Evolutionary conservation across 2,797 vertebrate genomes (phyloP).

Genomic region (Melanotaenia pygmaea): DNA sequence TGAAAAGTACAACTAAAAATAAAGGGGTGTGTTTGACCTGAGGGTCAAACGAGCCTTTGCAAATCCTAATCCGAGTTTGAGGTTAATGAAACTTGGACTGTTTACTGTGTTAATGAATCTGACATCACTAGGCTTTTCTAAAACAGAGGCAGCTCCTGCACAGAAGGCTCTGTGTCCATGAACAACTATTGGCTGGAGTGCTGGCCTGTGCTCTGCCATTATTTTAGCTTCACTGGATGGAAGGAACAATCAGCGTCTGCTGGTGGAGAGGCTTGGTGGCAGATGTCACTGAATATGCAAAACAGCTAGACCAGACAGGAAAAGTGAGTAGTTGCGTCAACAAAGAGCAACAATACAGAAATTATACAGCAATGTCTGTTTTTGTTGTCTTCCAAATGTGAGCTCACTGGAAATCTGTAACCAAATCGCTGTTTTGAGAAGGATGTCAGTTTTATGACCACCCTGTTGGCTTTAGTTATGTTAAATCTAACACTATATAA

Average conservation of each 20-base stretch:
- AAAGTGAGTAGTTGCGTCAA: slow-evolving; percentile 15
- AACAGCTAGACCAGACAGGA: slow-evolving; percentile 26
- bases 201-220: slow-evolving; percentile 42
- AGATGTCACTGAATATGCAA: slow-evolving; percentile 68
- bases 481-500: no score
- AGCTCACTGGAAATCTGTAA: slow-evolving; percentile 10
- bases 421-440: no score
- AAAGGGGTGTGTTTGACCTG: not conserved
- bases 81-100: rapidly evolving
- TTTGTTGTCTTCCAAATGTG: not conserved
- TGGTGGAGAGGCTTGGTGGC: slow-evolving; percentile 29
- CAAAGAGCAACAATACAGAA: slow-evolving; percentile 17
- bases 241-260: slow-evolving; percentile 36
- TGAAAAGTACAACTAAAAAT: no score
- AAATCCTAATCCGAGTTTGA: not conserved
- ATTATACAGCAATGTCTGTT: not conserved
- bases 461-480: no score
- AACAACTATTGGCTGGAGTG: slow-evolving; percentile 65
- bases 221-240: slow-evolving; percentile 38
- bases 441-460: no score
- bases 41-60: not conserved
- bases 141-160: not conserved
- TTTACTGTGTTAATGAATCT: not conserved
- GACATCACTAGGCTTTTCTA: not conserved
- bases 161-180: slow-evolving; percentile 25